Conservation (phyloP, 2,113 vertebrate genomes). For the Gnathonemus echidnorhynchus region DNA sequence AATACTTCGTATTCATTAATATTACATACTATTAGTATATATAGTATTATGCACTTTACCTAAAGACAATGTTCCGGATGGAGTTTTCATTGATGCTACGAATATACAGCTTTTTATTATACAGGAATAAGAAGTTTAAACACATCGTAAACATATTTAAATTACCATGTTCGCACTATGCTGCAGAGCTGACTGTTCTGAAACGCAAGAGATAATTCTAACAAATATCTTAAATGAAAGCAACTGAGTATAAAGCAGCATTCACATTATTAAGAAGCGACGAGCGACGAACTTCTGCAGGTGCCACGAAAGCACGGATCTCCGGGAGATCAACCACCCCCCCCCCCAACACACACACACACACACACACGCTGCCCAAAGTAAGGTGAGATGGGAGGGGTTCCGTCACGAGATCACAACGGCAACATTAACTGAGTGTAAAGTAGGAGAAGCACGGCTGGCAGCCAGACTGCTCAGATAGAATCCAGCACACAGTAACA, state of each 20-base stretch:
- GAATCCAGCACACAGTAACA: background rate
- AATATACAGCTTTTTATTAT: background rate
- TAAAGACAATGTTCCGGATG: background rate
- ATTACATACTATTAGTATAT: too few relatives aligned
- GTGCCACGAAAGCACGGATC: background rate
- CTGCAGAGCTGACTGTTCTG: background rate
- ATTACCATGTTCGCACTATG: background rate
- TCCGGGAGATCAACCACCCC: background rate
- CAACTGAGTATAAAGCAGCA: background rate
- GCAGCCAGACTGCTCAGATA: background rate
- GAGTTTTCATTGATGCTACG: background rate
- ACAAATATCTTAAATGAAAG: background rate
- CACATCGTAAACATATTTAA: background rate
- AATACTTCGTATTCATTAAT: background rate
- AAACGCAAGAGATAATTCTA: background rate
- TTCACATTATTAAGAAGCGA: background rate
- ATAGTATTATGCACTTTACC: background rate
- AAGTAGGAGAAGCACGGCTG: background rate
- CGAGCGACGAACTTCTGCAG: background rate
- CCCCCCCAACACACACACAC: background rate
- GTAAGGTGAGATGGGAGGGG: constrained; percentile 8
- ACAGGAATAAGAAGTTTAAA: background rate
- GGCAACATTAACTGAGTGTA: background rate
- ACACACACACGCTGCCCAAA: background rate
- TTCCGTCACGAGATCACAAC: constrained; percentile 1